Base-by-base conservation (phyloP, 2,888 invertebrate species). In the Tetranychus truncatus region DNA sequence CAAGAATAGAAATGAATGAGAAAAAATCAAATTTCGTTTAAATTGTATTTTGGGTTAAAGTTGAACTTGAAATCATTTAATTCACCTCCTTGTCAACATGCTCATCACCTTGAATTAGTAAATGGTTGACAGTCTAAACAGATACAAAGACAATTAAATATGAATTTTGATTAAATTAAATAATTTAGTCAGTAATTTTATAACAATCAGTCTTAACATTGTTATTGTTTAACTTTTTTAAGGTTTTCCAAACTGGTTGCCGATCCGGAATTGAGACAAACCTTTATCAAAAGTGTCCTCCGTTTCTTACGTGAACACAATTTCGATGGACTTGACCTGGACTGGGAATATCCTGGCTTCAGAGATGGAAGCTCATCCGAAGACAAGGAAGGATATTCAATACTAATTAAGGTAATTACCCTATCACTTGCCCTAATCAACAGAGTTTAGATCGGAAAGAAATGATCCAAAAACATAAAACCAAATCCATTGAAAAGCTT, bases 311-410 rank as follows among this genome's bases (percentile, higher is more conserved):
- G 94, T 79, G 91, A 91, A 82, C 92, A 94, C 84, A 91, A 91
- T 82, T 95, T 95, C 81, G 94, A 95, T 83, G 94, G 94, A 1
- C 85, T 95, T 66, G 94, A 95, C 83, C 85, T 94, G 80, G 94
- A 94, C 83, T 94, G 94, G 83, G 80, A 81, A 77, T 81, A 81
- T 77, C 91, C 91, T 0, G 88, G 89, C 3, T 90, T 89, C 83
- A 84, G 91, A 69, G 91, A 91, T 82, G 91, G 91, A 55, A 86
- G 86, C 55, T 85, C 85, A 80, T 86, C 91, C 0, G 88, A 90
- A 21, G 94, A 94, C 83, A 87, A 88, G 75, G 89, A 91, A 80
- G 92, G 94, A 84, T 94, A 94, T 82, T 91, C 92, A 72, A 87
- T 88, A 80, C 87, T 94, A 77, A 92, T 93, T 71, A 88, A 89